phyloP scores from a whole-genome alignment of 2,113 vertebrate genomes.

The Emberiza fucata region DNA sequence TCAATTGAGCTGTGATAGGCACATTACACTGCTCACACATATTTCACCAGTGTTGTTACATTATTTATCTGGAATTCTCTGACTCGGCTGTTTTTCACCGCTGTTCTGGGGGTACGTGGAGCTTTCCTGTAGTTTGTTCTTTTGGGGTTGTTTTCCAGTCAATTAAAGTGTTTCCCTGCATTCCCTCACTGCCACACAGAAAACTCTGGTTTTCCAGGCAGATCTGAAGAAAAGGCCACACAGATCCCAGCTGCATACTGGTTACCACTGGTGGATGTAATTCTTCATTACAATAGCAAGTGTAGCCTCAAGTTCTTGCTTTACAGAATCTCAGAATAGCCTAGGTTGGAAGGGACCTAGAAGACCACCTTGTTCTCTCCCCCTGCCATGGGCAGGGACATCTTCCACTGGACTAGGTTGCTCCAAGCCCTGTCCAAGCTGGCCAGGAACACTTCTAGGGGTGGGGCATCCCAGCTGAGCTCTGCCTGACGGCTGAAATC shows the following conservation, averaged over 20 bases:
- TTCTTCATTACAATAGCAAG: not conserved
- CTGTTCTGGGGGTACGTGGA: not conserved
- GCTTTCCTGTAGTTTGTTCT: not conserved
- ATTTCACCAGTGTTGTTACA: not conserved
- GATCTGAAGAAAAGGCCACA: not conserved
- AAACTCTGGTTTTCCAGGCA: not conserved
- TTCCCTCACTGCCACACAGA: not conserved
- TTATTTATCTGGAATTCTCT: not conserved
- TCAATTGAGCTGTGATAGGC: not conserved
- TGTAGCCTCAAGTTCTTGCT: accelerated
- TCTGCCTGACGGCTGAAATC: accelerated
- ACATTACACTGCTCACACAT: not conserved
- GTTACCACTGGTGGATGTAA: not conserved
- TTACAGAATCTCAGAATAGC: not conserved
- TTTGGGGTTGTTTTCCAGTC: not conserved
- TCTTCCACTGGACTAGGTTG: not conserved
- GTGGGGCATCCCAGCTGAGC: not conserved
- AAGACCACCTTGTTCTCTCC: not conserved
- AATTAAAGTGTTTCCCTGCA: not conserved
- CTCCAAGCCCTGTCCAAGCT: not conserved
- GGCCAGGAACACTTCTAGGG: not conserved
- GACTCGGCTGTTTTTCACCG: not conserved
- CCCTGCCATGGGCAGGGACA: not conserved
- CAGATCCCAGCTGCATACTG: not conserved
- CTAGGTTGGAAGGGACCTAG: not conserved